phyloP scores from a whole-genome alignment of 2,797 vertebrate genomes.

The Acanthurus leucopareius region DNA sequence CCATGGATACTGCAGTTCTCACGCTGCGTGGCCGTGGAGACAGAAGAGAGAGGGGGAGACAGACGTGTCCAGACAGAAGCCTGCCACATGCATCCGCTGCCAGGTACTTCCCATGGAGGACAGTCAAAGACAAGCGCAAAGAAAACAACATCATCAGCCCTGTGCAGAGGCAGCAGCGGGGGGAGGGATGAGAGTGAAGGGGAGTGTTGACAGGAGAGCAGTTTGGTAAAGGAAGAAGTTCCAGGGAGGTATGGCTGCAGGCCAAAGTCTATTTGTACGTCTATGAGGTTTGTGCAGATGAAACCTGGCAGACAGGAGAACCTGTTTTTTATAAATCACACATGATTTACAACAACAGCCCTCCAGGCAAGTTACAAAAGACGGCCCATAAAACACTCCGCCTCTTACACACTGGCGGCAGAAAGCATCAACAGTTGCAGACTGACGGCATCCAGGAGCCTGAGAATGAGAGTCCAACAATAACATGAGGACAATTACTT shows the following conservation, averaged over 20 bases:
- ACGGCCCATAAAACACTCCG: constrained; percentile 65
- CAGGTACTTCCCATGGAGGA: constrained; percentile 85
- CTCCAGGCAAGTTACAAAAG: constrained; percentile 61
- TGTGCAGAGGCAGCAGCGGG: constrained; percentile 52
- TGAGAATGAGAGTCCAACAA: constrained; percentile 66
- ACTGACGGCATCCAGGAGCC: constrained; percentile 67
- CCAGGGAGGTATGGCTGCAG: constrained; percentile 85
- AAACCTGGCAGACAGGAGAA: constrained; percentile 82
- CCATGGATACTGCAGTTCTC: constrained; percentile 76
- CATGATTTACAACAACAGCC: constrained; percentile 84
- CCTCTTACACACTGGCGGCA: constrained; percentile 69
- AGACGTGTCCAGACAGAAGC: constrained; percentile 84
- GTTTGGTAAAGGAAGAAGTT: constrained; percentile 78
- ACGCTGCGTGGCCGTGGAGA: constrained; percentile 75
- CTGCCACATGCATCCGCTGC: constrained; percentile 81
- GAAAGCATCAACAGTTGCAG: constrained; percentile 64
- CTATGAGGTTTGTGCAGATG: constrained; percentile 79
- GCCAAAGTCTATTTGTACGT: constrained; percentile 82
- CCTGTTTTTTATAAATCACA: constrained; percentile 82
- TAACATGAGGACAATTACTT: constrained; percentile 67
- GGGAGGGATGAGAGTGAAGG: constrained; percentile 55
- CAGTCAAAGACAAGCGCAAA: constrained; percentile 80
- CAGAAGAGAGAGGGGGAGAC: constrained; percentile 63
- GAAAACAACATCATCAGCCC: constrained; percentile 78
- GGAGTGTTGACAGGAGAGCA: constrained; percentile 78